These are phyloP conservation scores for Leptobrachium ailaonicum DNA, from an alignment of 2,113 vertebrate species.

Conservation along the genomic window DNA sequence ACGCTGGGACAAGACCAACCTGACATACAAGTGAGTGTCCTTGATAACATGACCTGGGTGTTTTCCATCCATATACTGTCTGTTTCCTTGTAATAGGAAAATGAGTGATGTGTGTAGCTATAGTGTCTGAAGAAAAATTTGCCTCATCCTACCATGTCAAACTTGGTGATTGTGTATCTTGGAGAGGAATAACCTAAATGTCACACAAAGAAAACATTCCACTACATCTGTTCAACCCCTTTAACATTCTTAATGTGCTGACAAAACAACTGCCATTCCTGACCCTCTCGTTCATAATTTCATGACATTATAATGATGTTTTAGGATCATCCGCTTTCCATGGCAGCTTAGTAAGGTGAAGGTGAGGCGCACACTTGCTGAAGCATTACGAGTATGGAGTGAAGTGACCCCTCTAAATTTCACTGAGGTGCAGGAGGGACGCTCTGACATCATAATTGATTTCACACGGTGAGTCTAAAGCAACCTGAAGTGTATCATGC, in stretches of 20 bases:
- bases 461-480: slow-evolving; percentile 65
- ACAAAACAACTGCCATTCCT: neutral
- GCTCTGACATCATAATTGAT: slow-evolving; percentile 86
- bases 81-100: no score
- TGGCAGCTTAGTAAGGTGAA: slow-evolving; percentile 82
- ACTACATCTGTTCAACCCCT: no score
- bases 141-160: neutral
- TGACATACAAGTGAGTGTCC: slow-evolving; percentile 86
- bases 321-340: slow-evolving; percentile 80
- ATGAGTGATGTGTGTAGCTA: neutral
- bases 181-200: no score
- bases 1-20: slow-evolving; percentile 80
- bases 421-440: slow-evolving; percentile 78
- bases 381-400: slow-evolving; percentile 88
- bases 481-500: no score
- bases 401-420: slow-evolving; percentile 87
- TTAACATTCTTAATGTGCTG: no score
- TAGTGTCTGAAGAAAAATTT: neutral
- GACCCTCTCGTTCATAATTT: neutral
- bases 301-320: slow-evolving; percentile 21
- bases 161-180: no score
- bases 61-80: neutral
- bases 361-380: slow-evolving; percentile 76
- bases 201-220: no score
- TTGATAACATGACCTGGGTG: neutral